phyloP scores from a whole-genome alignment of 2,888 invertebrate genomes.

The Thymelicus acteon region DNA sequence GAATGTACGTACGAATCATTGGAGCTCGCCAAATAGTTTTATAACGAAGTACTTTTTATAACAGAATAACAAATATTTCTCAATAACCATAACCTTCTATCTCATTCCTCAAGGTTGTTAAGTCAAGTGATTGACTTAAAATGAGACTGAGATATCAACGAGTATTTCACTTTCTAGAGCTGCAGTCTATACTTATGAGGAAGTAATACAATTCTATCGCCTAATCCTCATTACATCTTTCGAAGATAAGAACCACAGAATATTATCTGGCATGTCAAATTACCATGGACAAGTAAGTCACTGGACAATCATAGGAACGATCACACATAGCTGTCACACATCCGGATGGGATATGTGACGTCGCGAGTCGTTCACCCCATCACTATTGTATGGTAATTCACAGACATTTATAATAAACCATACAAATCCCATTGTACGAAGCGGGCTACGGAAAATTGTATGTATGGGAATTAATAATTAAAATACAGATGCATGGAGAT shows the following conservation, averaged over 20 bases:
- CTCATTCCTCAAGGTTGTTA: too few species aligned
- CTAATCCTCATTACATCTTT: too few species aligned
- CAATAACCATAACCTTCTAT: too few species aligned
- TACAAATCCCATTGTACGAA: conserved; percentile 35
- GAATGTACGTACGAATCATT: conserved; percentile 51
- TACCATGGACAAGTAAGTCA: conserved; percentile 21
- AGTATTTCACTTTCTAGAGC: too few species aligned
- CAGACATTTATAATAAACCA: conserved; percentile 36
- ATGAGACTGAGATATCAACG: too few species aligned
- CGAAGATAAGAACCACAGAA: not conserved
- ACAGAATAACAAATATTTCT: too few species aligned
- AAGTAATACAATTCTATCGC: too few species aligned
- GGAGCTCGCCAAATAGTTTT: conserved; percentile 32
- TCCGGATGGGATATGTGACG: conserved; percentile 45
- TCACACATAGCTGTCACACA: conserved; percentile 31
- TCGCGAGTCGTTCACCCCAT: conserved; percentile 48
- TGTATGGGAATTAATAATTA: not conserved
- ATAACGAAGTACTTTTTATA: too few species aligned
- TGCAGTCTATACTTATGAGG: too few species aligned
- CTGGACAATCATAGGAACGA: conserved; percentile 1
- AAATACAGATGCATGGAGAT: conserved; percentile 20
- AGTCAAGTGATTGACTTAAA: too few species aligned
- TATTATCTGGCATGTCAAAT: not conserved
- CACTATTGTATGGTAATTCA: conserved; percentile 51
- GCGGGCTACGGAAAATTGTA: conserved; percentile 19